phyloP scores from a whole-genome alignment of 2,113 vertebrate species.

The Dromiciops gliroides region DNA sequence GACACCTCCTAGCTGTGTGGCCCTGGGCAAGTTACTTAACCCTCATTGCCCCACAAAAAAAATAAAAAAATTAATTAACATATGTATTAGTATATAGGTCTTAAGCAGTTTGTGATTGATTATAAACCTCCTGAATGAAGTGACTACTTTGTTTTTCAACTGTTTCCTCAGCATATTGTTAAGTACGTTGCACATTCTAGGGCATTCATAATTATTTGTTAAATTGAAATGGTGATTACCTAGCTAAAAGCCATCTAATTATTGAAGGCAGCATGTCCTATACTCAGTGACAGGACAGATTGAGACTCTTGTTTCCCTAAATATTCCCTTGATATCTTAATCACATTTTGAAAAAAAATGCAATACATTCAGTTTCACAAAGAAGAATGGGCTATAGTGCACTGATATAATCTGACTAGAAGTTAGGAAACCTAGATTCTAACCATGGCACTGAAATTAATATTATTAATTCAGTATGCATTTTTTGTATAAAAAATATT shows the following conservation, averaged over 20 bases:
- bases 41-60: no score
- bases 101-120: background rate
- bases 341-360: background rate
- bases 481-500: no score
- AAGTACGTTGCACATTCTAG: background rate
- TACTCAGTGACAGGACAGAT: background rate
- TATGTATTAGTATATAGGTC: background rate
- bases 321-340: background rate
- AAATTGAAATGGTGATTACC: background rate
- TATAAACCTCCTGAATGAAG: background rate
- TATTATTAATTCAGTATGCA: no score
- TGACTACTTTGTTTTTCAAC: background rate
- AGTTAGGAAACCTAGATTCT: no score
- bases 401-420: no score
- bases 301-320: background rate
- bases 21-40: no score
- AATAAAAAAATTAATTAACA: no score
- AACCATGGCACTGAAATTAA: no score
- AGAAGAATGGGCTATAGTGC: no score
- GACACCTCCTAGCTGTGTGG: no score
- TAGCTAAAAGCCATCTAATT: background rate
- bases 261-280: background rate
- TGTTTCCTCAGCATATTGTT: background rate
- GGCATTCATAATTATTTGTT: background rate
- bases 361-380: background rate